A percentile compares a stretch with the other conserved stretches of the same genome.
These are phyloP conservation scores for Pandion haliaetus DNA, from an alignment of 2,113 vertebrate genomes.

Conservation along the genomic window DNA sequence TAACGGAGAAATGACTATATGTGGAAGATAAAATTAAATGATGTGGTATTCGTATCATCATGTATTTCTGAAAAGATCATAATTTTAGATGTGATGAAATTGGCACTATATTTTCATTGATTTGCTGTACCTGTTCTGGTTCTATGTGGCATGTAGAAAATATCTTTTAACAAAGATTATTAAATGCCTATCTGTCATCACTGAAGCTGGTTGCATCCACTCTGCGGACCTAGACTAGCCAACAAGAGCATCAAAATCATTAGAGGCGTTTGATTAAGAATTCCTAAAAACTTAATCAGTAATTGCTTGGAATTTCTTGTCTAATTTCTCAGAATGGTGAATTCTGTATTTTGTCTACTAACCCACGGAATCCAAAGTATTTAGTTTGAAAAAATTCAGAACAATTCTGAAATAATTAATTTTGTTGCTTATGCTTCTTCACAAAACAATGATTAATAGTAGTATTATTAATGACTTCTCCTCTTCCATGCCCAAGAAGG, in stretches of 20 bases:
- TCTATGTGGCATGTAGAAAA: constrained; percentile 57
- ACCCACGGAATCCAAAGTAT: neutral
- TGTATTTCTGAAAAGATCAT: constrained; percentile 54
- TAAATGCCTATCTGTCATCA: constrained; percentile 41
- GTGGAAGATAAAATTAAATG: constrained; percentile 64
- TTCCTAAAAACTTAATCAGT: neutral
- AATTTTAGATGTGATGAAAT: constrained; percentile 63
- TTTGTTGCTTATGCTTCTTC: neutral
- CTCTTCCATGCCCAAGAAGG: neutral
- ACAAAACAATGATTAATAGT: neutral
- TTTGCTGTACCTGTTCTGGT: constrained; percentile 34
- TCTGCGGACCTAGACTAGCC: neutral
- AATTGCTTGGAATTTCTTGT: neutral
- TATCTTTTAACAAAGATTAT: constrained; percentile 50
- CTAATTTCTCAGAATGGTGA: neutral
- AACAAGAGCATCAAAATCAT: constrained; percentile 15
- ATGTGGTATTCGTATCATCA: constrained; percentile 8
- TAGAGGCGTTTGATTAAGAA: constrained; percentile 19
- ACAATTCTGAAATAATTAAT: neutral
- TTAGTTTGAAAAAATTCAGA: neutral
- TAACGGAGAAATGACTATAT: constrained; percentile 36
- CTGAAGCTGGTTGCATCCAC: neutral
- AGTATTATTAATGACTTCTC: neutral
- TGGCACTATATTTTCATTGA: constrained; percentile 56
- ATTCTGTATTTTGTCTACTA: neutral